Evolutionary conservation across 2,113 vertebrate species (phyloP), one percentile per base, ranked within the genome.

Genomic region (Cyphomyrus plagiostoma): DNA sequence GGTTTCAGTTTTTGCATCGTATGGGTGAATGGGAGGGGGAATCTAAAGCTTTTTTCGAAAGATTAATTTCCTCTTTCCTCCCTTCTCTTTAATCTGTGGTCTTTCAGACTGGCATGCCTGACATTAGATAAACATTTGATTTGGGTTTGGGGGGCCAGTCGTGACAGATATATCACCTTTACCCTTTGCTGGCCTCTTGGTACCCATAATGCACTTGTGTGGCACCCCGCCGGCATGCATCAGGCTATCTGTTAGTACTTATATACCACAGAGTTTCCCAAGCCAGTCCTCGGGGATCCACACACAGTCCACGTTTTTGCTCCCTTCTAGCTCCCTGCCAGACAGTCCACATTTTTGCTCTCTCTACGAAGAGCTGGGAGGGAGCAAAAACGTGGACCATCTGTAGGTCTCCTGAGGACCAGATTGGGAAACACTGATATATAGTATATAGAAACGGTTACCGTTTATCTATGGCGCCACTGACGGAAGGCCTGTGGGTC

Each of bases 61-160:
- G 77, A 42, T 77, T 50, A 42, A 52, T 86, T 90, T 90, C 83
- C 85, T 90, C 19, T 90, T 42, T 48, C 49, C 87, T 46, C 23
- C 45, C 42, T 50, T 35, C 30, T 74, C 48, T 53, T 42, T 74
- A 48, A 30, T 86, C 86, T 87, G 62, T 82, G 45, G 23, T 35
- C 45, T 86, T 90, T 87, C 48, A 53, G 45, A 30, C 70, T 56
- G 49, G 50, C 48, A 46, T 88, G 87, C 50, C 74, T 62, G 52
- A 88, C 70, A 62, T 88, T 90, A 62, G 87, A 88, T 62, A 83
- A 90, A 88, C 87, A 88, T 80, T 87, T 58, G 50, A 86, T 82
- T 84, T 90, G 56, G 45, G 56, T 66, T 30, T 49, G 89, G 56
- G n/a, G 35, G 83, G 83, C 89, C 56, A 46, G 58, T 46, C 77